Evolutionary conservation across 2,113 vertebrate genomes (phyloP).

Genomic region (Pachypanchax playfairii): DNA sequence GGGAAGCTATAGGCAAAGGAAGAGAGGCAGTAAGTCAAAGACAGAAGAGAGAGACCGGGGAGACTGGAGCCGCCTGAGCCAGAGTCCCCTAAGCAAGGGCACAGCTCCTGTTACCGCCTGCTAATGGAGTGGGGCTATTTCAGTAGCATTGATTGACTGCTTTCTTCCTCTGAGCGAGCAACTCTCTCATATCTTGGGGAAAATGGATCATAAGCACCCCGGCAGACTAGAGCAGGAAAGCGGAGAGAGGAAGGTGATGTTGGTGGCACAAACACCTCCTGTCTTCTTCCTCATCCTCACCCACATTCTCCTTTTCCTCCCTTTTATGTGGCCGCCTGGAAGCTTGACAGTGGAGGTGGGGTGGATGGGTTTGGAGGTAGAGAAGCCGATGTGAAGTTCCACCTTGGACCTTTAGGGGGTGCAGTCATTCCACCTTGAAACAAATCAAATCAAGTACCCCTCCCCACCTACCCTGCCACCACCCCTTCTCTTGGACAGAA

Average conservation of each 20-base stretch:
- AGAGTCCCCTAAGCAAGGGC: constrained; percentile 74
- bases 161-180: constrained; percentile 66
- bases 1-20: constrained; percentile 5
- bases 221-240: constrained; percentile 59
- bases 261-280: constrained; percentile 64
- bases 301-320: constrained; percentile 17
- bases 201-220: constrained; percentile 79
- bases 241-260: constrained; percentile 67
- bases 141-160: constrained; percentile 77
- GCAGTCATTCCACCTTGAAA: constrained; percentile 88
- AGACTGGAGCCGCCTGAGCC: constrained; percentile 64
- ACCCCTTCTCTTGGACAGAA: constrained; percentile 67
- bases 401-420: constrained; percentile 86
- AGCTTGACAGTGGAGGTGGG: constrained; percentile 30
- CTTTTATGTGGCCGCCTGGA: constrained; percentile 36
- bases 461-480: not conserved
- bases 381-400: constrained; percentile 49
- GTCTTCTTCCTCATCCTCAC: constrained; percentile 49
- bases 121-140: constrained; percentile 78
- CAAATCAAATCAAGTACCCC: constrained; percentile 17
- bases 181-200: constrained; percentile 72
- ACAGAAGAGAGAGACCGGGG: constrained; percentile 55
- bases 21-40: constrained; percentile 56
- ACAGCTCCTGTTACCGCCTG: constrained; percentile 74
- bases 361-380: constrained; percentile 44